phyloP scores from a whole-genome alignment of 2,113 vertebrate species.

The Eolophus roseicapilla region DNA sequence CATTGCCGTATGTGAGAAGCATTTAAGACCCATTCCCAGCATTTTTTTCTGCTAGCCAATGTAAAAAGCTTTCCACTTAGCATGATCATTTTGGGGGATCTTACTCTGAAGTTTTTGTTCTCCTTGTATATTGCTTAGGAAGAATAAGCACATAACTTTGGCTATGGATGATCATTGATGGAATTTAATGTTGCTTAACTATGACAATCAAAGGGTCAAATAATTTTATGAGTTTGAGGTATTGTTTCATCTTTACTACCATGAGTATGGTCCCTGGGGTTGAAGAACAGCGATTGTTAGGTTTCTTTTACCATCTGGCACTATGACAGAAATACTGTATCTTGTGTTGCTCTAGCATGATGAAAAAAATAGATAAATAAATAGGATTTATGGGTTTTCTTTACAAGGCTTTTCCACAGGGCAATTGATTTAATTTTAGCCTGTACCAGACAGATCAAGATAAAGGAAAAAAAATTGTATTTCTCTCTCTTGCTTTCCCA shows the following conservation, averaged over 20 bases:
- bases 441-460: not conserved
- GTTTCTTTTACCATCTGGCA: conserved; percentile 12
- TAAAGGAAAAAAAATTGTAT: not conserved
- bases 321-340: not conserved
- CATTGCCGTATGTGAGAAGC: not conserved
- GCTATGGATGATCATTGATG: not conserved
- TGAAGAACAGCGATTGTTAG: not conserved
- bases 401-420: conserved; percentile 24
- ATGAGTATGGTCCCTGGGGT: not conserved
- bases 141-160: not conserved
- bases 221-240: not conserved
- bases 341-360: conserved; percentile 1
- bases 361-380: conserved; percentile 58
- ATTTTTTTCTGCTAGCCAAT: not conserved
- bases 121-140: not conserved
- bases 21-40: not conserved
- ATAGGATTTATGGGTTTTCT: conserved; percentile 41
- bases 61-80: not conserved
- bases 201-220: not conserved
- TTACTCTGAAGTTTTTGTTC: not conserved
- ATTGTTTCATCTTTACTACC: not conserved
- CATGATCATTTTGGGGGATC: not conserved
- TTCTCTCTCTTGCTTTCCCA: not conserved
- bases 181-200: not conserved
- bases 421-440: conserved; percentile 46